phyloP scores from a whole-genome alignment of 2,888 invertebrate species.

The Carcina quercana region DNA sequence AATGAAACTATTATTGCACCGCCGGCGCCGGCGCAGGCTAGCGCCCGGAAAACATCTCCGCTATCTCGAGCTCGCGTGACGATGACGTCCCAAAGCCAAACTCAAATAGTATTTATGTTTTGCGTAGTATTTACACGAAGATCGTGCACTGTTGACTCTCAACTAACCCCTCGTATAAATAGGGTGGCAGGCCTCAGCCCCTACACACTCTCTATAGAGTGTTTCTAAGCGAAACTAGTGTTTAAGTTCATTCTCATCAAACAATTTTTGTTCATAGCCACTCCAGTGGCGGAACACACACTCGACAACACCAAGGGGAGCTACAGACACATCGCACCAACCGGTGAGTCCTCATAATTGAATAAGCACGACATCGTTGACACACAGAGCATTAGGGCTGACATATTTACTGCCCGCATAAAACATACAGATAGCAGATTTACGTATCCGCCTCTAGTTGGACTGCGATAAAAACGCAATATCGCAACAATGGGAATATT shows the following conservation, averaged over 20 bases:
- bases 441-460: too few species aligned
- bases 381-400: too few species aligned
- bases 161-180: conserved; percentile 45
- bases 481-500: too few species aligned
- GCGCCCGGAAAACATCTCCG: neutral
- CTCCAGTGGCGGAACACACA: conserved; percentile 58
- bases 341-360: conserved; percentile 55
- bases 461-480: too few species aligned
- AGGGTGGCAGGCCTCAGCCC: conserved; percentile 27
- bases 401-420: too few species aligned
- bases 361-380: too few species aligned
- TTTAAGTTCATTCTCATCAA: conserved; percentile 41
- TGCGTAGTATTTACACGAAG: conserved; percentile 57
- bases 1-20: too few species aligned
- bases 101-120: conserved; percentile 56
- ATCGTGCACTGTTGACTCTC: conserved; percentile 47
- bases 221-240: conserved; percentile 44
- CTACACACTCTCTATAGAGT: conserved; percentile 60
- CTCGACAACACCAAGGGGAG: conserved; percentile 21
- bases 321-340: conserved; percentile 41
- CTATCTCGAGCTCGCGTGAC: neutral
- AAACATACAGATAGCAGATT: too few species aligned
- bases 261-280: conserved; percentile 60
- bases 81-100: conserved; percentile 40
- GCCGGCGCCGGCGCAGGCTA: too few species aligned